Conservation (phyloP, 2,888 invertebrate genomes). For the Litoditis marina region DNA sequence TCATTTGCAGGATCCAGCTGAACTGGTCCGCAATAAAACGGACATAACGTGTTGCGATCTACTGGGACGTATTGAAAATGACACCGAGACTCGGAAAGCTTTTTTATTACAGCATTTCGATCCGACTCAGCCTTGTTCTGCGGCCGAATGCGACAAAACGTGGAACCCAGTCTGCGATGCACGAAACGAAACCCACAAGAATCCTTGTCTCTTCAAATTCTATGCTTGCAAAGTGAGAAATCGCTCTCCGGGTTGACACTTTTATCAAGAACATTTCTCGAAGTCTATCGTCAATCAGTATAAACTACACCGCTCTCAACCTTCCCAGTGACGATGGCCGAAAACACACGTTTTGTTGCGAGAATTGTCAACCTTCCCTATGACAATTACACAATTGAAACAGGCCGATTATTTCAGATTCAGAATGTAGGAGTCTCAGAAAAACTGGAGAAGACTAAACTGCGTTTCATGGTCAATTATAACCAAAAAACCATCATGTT, state of each 20-base stretch:
- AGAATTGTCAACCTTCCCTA: too few relatives aligned
- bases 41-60: too few relatives aligned
- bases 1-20: too few relatives aligned
- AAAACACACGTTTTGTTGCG: background rate
- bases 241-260: too few relatives aligned
- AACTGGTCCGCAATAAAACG: too few relatives aligned
- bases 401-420: too few relatives aligned
- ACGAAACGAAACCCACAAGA: constrained; percentile 46
- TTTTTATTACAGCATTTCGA: constrained; percentile 9
- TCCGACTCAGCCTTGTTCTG: constrained; percentile 25
- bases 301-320: too few relatives aligned
- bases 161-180: constrained; percentile 54
- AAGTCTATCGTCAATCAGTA: background rate
- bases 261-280: background rate
- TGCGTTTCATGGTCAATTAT: background rate
- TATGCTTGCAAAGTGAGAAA: constrained; percentile 39
- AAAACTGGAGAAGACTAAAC: too few relatives aligned
- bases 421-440: too few relatives aligned
- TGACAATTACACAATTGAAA: too few relatives aligned
- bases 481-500: background rate
- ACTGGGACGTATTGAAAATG: too few relatives aligned
- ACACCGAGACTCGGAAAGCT: too few relatives aligned
- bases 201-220: constrained; percentile 50
- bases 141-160: constrained; percentile 38
- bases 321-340: background rate